These are phyloP conservation scores for Epirrhoe alternata DNA, from an alignment of 2,888 invertebrate species.

Conservation along the genomic window DNA sequence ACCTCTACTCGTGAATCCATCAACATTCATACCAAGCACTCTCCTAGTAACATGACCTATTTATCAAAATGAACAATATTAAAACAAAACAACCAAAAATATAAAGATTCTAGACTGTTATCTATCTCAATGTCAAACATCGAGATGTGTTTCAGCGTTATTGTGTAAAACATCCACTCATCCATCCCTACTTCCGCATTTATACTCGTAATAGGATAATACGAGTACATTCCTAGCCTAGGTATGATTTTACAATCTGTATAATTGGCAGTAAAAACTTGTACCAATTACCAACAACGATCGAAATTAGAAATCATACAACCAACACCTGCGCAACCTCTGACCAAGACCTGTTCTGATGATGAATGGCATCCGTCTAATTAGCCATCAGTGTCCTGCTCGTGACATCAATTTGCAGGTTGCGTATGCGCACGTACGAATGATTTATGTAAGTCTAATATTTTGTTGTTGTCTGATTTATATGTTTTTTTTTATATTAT, in stretches of 20 bases:
- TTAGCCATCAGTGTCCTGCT: slow-evolving; percentile 50
- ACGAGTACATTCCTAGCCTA: not conserved
- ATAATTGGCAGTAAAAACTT: slow-evolving; percentile 7
- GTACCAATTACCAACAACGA: slow-evolving; percentile 15
- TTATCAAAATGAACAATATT: too few species aligned
- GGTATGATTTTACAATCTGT: not conserved
- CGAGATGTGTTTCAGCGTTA: too few species aligned
- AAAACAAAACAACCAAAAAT: too few species aligned
- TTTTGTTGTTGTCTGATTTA: not conserved
- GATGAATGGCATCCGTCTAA: slow-evolving; percentile 60
- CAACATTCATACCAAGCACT: too few species aligned
- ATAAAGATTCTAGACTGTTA: too few species aligned
- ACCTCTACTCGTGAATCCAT: too few species aligned
- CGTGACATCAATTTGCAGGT: slow-evolving; percentile 60
- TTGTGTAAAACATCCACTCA: too few species aligned
- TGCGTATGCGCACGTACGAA: slow-evolving; percentile 43
- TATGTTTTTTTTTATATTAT: not conserved
- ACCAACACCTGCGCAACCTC: slow-evolving; percentile 46
- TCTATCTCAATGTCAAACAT: too few species aligned
- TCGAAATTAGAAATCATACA: slow-evolving; percentile 33
- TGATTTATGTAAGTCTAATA: not conserved
- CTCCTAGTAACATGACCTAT: too few species aligned
- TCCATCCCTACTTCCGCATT: too few species aligned
- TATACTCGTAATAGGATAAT: not conserved
- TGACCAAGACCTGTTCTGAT: slow-evolving; percentile 58